phyloP scores from a whole-genome alignment of 2,888 invertebrate species.

The Tenthredo distinguenda region DNA sequence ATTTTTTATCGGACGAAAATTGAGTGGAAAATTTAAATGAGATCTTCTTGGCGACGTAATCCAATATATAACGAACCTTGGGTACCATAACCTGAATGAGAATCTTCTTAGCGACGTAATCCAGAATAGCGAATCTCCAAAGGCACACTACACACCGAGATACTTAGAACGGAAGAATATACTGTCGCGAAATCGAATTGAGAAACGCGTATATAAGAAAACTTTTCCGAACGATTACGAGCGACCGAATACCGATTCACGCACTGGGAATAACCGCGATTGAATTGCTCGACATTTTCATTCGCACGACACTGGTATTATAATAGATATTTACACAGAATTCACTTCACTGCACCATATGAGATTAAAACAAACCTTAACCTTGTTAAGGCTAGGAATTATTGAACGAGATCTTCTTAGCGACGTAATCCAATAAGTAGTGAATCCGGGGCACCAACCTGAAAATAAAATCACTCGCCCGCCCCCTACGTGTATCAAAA shows the following conservation, averaged over 20 bases:
- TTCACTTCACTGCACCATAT: neutral
- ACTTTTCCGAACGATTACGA: too few species aligned
- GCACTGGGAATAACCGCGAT: too few species aligned
- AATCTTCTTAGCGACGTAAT: neutral
- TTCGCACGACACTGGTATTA: too few species aligned
- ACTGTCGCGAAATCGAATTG: neutral
- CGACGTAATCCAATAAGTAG: too few species aligned
- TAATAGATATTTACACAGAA: neutral
- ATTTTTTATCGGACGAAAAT: too few species aligned
- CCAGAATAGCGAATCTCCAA: neutral
- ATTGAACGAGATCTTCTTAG: neutral
- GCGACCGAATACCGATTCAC: too few species aligned
- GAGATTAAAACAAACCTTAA: neutral
- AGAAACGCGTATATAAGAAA: neutral
- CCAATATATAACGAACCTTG: too few species aligned
- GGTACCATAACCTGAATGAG: too few species aligned
- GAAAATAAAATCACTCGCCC: neutral
- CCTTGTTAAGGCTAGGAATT: too few species aligned
- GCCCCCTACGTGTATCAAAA: neutral
- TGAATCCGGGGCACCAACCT: neutral
- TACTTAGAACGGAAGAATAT: neutral
- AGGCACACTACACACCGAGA: neutral
- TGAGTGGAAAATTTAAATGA: too few species aligned
- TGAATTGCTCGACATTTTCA: too few species aligned
- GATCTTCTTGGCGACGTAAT: too few species aligned